Percentiles rank a stretch among this genome's conserved stretches.
Evolutionary conservation across 2,113 vertebrate species (phyloP).

Genomic region (human): DNA sequence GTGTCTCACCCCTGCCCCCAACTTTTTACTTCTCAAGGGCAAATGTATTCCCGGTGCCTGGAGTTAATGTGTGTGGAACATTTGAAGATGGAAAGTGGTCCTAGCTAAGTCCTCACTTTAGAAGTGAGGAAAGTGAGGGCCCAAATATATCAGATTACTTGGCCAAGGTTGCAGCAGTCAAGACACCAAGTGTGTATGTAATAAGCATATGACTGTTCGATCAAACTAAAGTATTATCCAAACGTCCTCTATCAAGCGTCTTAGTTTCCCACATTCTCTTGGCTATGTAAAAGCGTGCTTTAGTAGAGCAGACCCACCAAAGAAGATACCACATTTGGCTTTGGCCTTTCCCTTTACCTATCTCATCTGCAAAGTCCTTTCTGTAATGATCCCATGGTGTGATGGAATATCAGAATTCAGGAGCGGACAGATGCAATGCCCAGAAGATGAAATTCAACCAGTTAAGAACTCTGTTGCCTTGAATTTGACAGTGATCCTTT

Average conservation of each 20-base stretch:
- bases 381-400: slow-evolving; percentile 5
- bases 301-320: too few relatives aligned
- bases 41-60: too few relatives aligned
- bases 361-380: slow-evolving; percentile 8
- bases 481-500: slow-evolving; percentile 32
- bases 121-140: neutral
- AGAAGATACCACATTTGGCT: neutral
- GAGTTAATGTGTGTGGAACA: neutral
- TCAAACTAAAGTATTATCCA: neutral
- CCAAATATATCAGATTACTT: neutral
- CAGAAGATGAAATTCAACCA: slow-evolving; percentile 52
- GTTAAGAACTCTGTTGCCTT: neutral
- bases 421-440: neutral
- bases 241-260: neutral
- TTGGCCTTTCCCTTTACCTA: neutral
- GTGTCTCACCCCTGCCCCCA: neutral
- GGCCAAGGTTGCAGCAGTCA: neutral
- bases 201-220: neutral
- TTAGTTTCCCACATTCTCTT: neutral
- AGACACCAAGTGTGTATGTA: neutral
- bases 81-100: neutral
- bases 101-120: neutral
- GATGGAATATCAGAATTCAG: slow-evolving; percentile 32
- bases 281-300: neutral
- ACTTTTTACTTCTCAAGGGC: neutral